Percentiles rank a stretch among this genome's conserved stretches.
Evolutionary conservation across 2,113 vertebrate genomes (phyloP).

Genomic region (Chroicocephalus ridibundus): DNA sequence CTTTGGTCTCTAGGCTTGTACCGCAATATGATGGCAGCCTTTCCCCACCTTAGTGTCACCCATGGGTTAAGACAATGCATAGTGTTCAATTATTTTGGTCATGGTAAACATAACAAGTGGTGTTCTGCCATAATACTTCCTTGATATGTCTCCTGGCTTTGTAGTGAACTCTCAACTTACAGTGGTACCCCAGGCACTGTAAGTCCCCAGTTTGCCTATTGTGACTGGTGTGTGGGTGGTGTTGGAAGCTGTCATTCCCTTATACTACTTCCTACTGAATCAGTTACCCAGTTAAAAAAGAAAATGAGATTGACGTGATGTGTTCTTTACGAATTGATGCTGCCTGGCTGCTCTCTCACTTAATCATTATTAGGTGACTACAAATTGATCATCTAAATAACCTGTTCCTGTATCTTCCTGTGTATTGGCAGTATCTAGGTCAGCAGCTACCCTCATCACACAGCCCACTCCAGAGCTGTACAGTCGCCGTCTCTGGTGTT

Average conservation of each 20-base stretch:
- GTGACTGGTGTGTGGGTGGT: not conserved
- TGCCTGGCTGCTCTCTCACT: not conserved
- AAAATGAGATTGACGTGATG: not conserved
- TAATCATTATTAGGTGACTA: not conserved
- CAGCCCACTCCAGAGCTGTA: not conserved
- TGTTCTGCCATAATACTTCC: not conserved
- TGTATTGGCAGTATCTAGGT: not conserved
- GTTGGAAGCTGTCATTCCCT: not conserved
- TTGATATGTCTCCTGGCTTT: not conserved
- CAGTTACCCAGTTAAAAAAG: not conserved
- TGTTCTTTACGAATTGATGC: not conserved
- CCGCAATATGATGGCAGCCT: not conserved
- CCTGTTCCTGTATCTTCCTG: not conserved
- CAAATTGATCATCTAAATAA: not conserved
- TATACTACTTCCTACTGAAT: not conserved
- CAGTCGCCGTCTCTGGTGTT: not conserved
- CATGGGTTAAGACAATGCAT: not conserved
- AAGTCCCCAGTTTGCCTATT: not conserved
- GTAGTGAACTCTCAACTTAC: not conserved
- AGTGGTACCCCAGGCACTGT: not conserved
- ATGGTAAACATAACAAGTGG: not conserved
- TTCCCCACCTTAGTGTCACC: not conserved
- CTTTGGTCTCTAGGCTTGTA: not conserved
- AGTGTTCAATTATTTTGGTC: not conserved
- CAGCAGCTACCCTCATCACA: not conserved